Evolutionary conservation across 1,140 invertebrate genomes (phyloP).

Genomic region (Argopecten irradians): DNA sequence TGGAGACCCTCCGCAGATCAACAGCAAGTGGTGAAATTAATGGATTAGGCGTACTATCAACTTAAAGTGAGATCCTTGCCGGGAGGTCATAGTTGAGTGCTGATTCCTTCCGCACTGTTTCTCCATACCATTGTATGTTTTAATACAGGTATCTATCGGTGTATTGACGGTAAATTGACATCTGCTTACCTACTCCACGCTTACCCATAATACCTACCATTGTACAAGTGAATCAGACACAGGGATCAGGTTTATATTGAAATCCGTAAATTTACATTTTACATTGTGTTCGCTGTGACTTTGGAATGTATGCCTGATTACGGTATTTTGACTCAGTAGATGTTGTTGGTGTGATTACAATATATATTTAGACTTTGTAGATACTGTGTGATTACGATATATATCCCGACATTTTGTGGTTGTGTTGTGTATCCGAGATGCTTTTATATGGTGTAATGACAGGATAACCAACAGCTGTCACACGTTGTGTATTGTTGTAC

Average conservation of each 20-base stretch:
- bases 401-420: too few species aligned
- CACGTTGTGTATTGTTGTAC: neutral
- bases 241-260: neutral
- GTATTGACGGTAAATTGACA: neutral
- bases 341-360: slow-evolving; percentile 9
- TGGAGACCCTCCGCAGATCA: neutral
- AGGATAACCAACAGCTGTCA: neutral
- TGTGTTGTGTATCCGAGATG: neutral
- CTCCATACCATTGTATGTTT: neutral
- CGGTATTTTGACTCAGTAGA: neutral
- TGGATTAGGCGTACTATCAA: neutral
- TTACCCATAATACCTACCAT: neutral
- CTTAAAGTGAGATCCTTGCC: neutral
- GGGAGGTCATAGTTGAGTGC: neutral
- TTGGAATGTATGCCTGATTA: neutral
- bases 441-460: neutral
- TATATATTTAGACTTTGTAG: too few species aligned
- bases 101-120: neutral
- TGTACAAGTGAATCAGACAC: neutral
- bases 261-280: slow-evolving; percentile 9
- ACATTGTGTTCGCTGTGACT: neutral
- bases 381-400: too few species aligned
- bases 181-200: neutral
- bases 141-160: neutral
- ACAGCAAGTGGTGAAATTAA: neutral